Percentiles rank a stretch among this genome's conserved stretches.
Conservation (phyloP, 2,888 invertebrate species). For the Hydrotaea diabolus region DNA sequence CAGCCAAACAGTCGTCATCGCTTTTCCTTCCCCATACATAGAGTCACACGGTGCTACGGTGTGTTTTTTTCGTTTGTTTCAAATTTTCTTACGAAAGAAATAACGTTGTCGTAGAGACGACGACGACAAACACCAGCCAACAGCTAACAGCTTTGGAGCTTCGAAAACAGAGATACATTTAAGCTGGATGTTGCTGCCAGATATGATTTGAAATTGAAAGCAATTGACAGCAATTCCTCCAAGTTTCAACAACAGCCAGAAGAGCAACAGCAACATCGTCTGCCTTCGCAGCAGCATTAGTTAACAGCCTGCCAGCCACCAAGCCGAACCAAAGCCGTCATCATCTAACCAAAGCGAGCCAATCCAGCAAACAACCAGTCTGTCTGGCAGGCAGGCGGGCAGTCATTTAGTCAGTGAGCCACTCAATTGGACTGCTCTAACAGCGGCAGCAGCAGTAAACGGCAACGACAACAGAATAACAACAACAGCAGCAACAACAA, state of each 20-base stretch:
- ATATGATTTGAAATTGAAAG: constrained; percentile 55
- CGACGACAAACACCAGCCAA: no score
- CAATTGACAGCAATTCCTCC: constrained; percentile 76
- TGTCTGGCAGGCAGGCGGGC: constrained; percentile 47
- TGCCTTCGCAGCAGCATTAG: background rate
- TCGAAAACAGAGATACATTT: background rate
- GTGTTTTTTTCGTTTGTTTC: background rate
- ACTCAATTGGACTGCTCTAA: constrained; percentile 35
- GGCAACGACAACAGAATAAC: constrained; percentile 59
- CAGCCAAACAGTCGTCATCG: constrained; percentile 66
- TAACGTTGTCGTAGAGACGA: background rate
- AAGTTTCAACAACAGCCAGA: constrained; percentile 69
- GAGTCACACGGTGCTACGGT: background rate
- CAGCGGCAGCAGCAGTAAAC: constrained; percentile 48
- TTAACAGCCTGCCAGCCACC: constrained; percentile 39
- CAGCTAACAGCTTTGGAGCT: background rate
- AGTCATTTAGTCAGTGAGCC: constrained; percentile 30
- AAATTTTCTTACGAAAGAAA: background rate
- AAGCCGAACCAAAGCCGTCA: constrained; percentile 27
- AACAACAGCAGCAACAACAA: constrained; percentile 68
- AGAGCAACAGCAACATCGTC: constrained; percentile 63
- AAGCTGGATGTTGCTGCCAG: constrained; percentile 15
- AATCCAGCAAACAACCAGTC: constrained; percentile 22
- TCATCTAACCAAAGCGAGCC: constrained; percentile 6
- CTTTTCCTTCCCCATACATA: constrained; percentile 42